A percentile compares a stretch with the other conserved stretches of the same genome.
These are phyloP conservation scores for Lasioglossum marginatum DNA, from an alignment of 2,888 invertebrate genomes.

Conservation along the genomic window DNA sequence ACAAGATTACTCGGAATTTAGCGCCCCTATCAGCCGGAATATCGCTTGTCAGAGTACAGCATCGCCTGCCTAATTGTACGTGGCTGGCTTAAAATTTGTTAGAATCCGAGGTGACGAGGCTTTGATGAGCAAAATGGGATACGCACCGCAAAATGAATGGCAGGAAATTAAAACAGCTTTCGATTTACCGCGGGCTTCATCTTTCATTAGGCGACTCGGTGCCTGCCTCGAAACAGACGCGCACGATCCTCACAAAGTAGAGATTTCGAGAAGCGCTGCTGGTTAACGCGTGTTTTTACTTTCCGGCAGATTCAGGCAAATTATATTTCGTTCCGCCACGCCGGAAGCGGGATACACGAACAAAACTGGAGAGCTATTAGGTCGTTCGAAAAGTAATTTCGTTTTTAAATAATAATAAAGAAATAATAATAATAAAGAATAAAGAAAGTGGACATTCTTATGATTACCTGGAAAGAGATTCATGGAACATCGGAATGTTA, in stretches of 20 bases:
- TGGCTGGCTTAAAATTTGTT: slow-evolving; percentile 45
- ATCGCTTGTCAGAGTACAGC: slow-evolving; percentile 43
- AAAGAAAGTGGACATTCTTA: neutral
- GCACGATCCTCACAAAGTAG: neutral
- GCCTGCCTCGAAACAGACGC: neutral
- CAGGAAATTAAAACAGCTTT: slow-evolving; percentile 34
- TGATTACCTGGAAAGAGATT: neutral
- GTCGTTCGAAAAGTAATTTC: too few species aligned
- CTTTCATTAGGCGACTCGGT: neutral
- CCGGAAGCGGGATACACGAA: neutral
- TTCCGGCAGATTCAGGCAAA: neutral
- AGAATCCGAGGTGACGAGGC: slow-evolving; percentile 40
- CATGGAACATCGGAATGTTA: slow-evolving; percentile 7
- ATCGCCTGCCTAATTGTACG: slow-evolving; percentile 44
- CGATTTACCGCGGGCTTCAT: neutral
- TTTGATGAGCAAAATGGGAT: slow-evolving; percentile 42
- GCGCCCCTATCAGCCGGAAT: slow-evolving; percentile 46
- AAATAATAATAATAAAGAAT: neutral
- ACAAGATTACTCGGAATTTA: slow-evolving; percentile 53
- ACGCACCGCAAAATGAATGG: slow-evolving; percentile 37
- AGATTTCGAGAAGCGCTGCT: neutral
- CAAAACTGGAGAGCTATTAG: neutral
- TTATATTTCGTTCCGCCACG: neutral
- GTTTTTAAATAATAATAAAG: neutral
- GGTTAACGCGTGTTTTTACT: neutral